Base-by-base conservation (phyloP, 1,140 invertebrate genomes). In the Portunus trituberculatus region DNA sequence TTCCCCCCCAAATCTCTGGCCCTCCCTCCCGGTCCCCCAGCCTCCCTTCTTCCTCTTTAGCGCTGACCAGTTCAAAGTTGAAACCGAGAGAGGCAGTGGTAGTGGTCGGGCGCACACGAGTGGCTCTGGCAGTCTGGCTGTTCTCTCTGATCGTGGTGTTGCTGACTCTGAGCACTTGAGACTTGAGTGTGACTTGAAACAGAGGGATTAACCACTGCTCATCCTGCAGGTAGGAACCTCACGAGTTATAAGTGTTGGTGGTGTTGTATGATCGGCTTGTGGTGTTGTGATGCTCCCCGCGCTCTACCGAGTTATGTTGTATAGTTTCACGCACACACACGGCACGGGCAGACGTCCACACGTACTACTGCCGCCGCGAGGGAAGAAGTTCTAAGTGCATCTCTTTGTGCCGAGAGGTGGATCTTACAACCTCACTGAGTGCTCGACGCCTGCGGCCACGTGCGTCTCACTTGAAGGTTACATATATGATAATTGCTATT, bases 41-140 rank as follows among this genome's bases (percentile, higher is more conserved):
- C 84, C 90, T 88, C 91, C 94, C 94, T 91, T 76, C 90, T 95
- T 95, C 94, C 94, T 95, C 94, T 95, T 95, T 95, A 95, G 94
- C 91, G 86, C 83, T 95, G 94, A 95, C 94, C 94, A 95, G 94
- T 95, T 95, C 94, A 95, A 95, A 95, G 94, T 95, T 95, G 94
- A 95, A 95, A 92, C 94, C 45, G 89, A 92, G 52, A 84, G 94
- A 88, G 29, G 91, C 91, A 95, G 94, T 95, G 91, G 91, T 88
- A 84, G 91, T 88, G 59, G 91, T 12, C 39, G 91, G 91, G 45
- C 84, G 84, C 91, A 52, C 29, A 52, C 86, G 91, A 52, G 31
- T 92, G 48, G 94, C 67, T 86, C 76, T 87, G 12, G 86, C n/a
- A 52, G 8, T 31, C 20, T 39, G 84, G 87, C 84, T 32, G 32